Evolutionary conservation across 2,888 invertebrate species (phyloP), one percentile per base, ranked within the genome.

Genomic region (Phortica okadai): DNA sequence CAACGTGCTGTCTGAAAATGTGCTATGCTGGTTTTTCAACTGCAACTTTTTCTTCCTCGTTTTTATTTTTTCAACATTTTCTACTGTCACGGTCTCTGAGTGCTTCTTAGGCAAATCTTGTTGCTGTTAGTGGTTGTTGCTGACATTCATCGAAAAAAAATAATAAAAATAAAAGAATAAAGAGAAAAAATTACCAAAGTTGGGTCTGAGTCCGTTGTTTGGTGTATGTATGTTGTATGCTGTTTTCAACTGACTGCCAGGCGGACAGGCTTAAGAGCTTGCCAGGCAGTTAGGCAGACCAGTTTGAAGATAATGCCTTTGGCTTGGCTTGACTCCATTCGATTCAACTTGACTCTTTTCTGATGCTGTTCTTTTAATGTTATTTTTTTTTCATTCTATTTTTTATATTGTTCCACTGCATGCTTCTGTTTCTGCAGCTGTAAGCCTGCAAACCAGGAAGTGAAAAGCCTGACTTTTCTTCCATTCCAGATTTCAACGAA

Each of bases 161-260:
- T 5, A 62, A 62, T 16, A 16, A 62, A 50, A 50, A 50, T 50
- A 14, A 11, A 6, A 50, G 14, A 50, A 50, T 8, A 50, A 50
- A n/a, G 10, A 21, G 10, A 45, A 50, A 45, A 69, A 69, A 69
- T 69, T 67, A n/a, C 42, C 67, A 44, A 44, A 67, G 69, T 45
- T 69, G 21, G 14, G 44, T 16, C 50, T 44, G 21, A 44, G 44
- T n/a, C 50, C 77, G 74, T 77, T 45, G 11, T 21, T 42, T 44
- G 25, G 41, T 73, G 45, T 16, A 7, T 78, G 83, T 77, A 78
- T 77, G 82, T 82, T 76, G 74, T 76, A 50, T 77, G 69, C 10
- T 83, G 82, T 83, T 82, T 83, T 81, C 83, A 83, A 14, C 50
- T 50, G 50, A 14, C 50, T 11, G 50, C 10, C 50, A 50, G 50